Evolutionary conservation across 2,797 vertebrate species (phyloP), one percentile per base, ranked within the genome.

Genomic region (Sardinella longiceps): DNA sequence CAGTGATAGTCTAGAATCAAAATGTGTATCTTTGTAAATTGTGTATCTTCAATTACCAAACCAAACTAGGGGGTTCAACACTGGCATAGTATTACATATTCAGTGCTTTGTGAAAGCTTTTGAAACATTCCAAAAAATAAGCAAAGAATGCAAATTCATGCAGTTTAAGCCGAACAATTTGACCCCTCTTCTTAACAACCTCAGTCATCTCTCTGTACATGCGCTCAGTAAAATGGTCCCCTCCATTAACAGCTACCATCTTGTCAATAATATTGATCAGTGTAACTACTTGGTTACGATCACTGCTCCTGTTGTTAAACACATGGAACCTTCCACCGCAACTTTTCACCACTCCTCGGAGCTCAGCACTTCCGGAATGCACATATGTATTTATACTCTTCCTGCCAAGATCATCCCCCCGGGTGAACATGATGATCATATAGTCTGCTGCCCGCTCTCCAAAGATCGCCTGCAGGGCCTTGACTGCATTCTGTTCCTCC

Each of bases 401-500:
- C 5, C n/a, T 10, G 11, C 33, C 37, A 20, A 82, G 48, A 2
- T 15, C 48, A 7, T 82, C 51, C 0, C 50, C 48, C 18, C 28
- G 48, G 20, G 81, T 82, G 50, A 82, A 60, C 1, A 82, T 48
- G 20, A 82, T 10, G n/a, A n/a, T n/a, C n/a, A n/a, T n/a, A n/a
- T n/a, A n/a, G n/a, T n/a, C n/a, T n/a, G n/a, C n/a, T n/a, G 25
- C 81, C 25, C 11, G 30, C 43, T 60, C 81, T 5, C 81, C 51
- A 18, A 82, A 60, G 3, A 82, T 20, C 50, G 18, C 25, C 51
- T 4, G 46, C n/a, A 82, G 12, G 48, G 48, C 48, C 12, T 12
- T 51, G 12, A 51, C 48, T 51, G 48, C 48, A 51, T 51, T 51
- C 48, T 51, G 48, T 12, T 51, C 48, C 48, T 51, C 48, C 48